Evolutionary conservation across 2,113 vertebrate genomes (phyloP), one percentile per base, ranked within the genome.

Genomic region (Alethe castanea): DNA sequence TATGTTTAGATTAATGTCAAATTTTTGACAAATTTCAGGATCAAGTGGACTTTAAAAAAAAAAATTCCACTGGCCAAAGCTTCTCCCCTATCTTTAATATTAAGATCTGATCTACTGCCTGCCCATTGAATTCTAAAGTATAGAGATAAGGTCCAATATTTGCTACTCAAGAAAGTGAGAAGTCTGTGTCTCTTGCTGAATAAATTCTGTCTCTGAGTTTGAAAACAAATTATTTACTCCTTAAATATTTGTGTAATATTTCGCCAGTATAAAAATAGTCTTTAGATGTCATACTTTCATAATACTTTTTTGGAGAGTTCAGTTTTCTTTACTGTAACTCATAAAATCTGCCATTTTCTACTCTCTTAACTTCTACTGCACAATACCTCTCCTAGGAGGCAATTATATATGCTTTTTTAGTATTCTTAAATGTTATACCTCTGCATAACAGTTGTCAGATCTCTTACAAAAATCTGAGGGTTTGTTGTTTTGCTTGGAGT

Each of bases 331-430:
- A 25, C 20, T 33, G 28, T 72, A 81, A 57, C 70, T 92, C 64
- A 90, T 92, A 79, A 86, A 74, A 88, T 40, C 70, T 92, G 52
- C 25, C 57, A 52, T 53, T 77, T 76, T 52, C 60, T 77, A 50
- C 31, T 81, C 47, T 84, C 74, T 53, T 28, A 50, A 67, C 53
- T 94, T 82, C 19, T 57, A 52, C 74, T 78, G 47, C 77, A 90
- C 66, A 88, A 92, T 57, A 36, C 17, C 76, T 95, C 85, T 94
- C 92, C 38, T 93, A 93, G 90, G 91, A 94, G 73, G 59, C 82
- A 94, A 95, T 95, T 96, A 87, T 60, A 84, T 48, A 74, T 4
- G 12, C 31, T 53, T 94, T 90, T 89, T 66, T 29, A 94, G 92
- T 78, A 72, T 42, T 59, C 86, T 65, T 93, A 94, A 95, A 93